Evolutionary conservation across 1,140 invertebrate species (phyloP).

Genomic region (Delia radicum): DNA sequence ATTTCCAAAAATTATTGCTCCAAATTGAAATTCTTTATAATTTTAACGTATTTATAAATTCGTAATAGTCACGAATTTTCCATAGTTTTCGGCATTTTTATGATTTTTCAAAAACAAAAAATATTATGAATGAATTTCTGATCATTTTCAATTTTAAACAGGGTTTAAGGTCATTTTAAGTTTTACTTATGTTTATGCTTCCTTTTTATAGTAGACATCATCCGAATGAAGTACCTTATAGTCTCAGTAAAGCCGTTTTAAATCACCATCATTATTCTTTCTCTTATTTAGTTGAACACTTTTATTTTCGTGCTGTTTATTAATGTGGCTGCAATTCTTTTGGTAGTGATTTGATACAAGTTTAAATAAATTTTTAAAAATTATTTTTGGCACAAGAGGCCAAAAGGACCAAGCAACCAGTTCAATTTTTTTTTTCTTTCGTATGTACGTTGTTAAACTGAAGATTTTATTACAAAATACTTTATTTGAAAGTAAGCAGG

Average conservation of each 20-base stretch:
- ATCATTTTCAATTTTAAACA: neutral
- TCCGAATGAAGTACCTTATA: neutral
- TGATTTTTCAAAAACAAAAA: no score
- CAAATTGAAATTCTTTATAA: no score
- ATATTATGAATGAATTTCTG: no score
- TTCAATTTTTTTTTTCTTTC: neutral
- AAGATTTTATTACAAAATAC: constrained; percentile 26
- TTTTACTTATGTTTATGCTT: neutral
- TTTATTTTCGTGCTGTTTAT: constrained; percentile 1
- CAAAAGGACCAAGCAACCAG: constrained; percentile 7
- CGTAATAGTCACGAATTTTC: no score
- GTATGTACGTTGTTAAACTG: constrained; percentile 1
- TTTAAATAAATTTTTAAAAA: neutral
- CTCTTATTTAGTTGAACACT: neutral
- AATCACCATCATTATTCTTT: neutral
- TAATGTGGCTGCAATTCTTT: neutral
- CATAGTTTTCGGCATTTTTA: no score
- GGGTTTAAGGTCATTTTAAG: neutral
- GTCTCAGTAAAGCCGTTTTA: neutral
- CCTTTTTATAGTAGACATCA: neutral
- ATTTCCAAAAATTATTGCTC: no score
- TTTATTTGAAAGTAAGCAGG: constrained; percentile 8
- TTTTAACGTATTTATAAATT: no score
- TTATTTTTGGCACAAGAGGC: constrained; percentile 8
- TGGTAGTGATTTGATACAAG: neutral